Percentiles rank a stretch among this genome's conserved stretches.
Conservation (phyloP, 2,888 invertebrate genomes). For the Microplitis deprimator region DNA sequence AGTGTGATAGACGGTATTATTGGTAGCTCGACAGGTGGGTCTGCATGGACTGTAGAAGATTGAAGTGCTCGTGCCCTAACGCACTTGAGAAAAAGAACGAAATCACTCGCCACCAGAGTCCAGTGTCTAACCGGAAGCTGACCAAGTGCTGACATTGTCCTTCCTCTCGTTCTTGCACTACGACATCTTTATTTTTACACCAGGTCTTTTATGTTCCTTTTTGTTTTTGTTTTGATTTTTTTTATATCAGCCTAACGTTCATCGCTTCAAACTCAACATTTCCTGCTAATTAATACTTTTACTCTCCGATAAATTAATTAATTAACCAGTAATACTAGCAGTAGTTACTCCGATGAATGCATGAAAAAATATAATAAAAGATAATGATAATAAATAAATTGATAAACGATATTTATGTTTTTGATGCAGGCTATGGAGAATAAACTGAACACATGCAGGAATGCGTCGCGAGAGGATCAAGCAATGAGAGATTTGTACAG, state of each 20-base stretch:
- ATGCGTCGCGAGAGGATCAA: slow-evolving; percentile 68
- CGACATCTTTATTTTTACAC: slow-evolving; percentile 51
- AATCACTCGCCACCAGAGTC: slow-evolving; percentile 57
- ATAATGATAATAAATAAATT: not conserved
- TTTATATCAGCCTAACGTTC: slow-evolving; percentile 48
- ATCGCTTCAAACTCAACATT: slow-evolving; percentile 6
- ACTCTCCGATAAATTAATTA: not conserved
- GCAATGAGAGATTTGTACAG: slow-evolving; percentile 69
- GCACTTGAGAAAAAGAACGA: slow-evolving; percentile 61
- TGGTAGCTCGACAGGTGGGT: slow-evolving; percentile 83
- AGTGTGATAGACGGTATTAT: slow-evolving; percentile 74
- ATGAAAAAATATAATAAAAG: not conserved
- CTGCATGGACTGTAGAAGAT: slow-evolving; percentile 80
- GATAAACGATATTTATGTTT: slow-evolving; percentile 5
- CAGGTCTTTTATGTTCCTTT: slow-evolving; percentile 65
- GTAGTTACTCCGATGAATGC: not conserved
- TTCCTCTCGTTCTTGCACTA: slow-evolving; percentile 40
- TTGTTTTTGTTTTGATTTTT: slow-evolving; percentile 58
- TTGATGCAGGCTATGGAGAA: slow-evolving; percentile 67
- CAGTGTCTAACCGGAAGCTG: slow-evolving; percentile 65
- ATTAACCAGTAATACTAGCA: slow-evolving; percentile 2
- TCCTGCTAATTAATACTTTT: not conserved
- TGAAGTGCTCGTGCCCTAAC: slow-evolving; percentile 77
- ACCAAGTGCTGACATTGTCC: slow-evolving; percentile 61
- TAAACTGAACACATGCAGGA: slow-evolving; percentile 68